These are phyloP conservation scores for Kryptolebias marmoratus DNA, from an alignment of 2,113 vertebrate genomes.

Conservation along the genomic window DNA sequence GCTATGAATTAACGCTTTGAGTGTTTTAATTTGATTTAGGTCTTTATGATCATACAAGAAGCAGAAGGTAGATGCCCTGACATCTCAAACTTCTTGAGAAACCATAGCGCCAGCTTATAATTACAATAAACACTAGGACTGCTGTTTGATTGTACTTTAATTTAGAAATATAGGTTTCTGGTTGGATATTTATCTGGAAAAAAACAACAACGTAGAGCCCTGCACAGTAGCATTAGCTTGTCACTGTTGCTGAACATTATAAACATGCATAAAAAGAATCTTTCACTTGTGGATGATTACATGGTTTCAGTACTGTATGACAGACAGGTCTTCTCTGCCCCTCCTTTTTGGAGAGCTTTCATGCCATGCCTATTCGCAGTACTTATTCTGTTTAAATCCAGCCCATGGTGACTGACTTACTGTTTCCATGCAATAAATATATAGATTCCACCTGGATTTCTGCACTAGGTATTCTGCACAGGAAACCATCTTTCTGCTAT, in stretches of 20 bases:
- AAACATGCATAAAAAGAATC: slow-evolving; percentile 32
- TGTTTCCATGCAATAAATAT: slow-evolving; percentile 24
- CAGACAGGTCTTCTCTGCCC: slow-evolving; percentile 6
- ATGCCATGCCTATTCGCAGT: not conserved
- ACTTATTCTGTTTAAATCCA: slow-evolving; percentile 32
- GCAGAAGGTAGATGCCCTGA: not conserved
- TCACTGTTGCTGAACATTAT: slow-evolving; percentile 19
- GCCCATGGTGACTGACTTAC: slow-evolving; percentile 23
- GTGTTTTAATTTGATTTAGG: not conserved
- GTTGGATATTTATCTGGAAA: slow-evolving; percentile 16
- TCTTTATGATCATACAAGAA: not conserved
- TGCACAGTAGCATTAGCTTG: slow-evolving; percentile 1
- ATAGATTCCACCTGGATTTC: slow-evolving; percentile 16
- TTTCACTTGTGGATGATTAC: slow-evolving; percentile 46
- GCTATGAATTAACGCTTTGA: not conserved
- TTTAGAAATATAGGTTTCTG: not conserved
- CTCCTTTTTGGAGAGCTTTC: slow-evolving; percentile 13
- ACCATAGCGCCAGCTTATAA: not conserved
- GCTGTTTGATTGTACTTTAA: not conserved
- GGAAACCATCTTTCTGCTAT: slow-evolving; percentile 30
- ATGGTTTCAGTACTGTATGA: slow-evolving; percentile 22
- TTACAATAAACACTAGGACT: not conserved
- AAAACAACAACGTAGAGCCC: not conserved
- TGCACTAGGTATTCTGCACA: not conserved
- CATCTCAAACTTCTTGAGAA: not conserved